Evolutionary conservation across 2,797 vertebrate genomes (phyloP).

Genomic region (Babyrousa celebensis): DNA sequence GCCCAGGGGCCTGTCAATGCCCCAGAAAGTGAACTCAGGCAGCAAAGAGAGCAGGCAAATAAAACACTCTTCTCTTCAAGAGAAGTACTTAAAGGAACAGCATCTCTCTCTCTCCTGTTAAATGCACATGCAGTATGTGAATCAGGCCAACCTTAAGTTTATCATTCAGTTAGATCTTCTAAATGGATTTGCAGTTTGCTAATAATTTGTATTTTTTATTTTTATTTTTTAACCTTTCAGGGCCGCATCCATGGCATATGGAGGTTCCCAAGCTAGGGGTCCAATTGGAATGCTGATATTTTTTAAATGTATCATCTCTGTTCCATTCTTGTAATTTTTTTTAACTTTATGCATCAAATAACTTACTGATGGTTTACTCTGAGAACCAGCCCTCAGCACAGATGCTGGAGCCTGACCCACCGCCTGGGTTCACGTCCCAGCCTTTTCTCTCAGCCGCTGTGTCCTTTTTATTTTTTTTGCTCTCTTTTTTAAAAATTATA

Average conservation of each 20-base stretch:
- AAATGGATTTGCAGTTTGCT: not conserved
- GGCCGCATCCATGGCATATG: no score
- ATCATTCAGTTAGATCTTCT: conserved; percentile 3
- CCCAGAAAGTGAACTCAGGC: not conserved
- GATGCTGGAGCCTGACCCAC: not conserved
- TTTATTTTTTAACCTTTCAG: no score
- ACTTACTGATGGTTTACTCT: not conserved
- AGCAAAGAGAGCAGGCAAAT: not conserved
- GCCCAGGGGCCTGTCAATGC: not conserved
- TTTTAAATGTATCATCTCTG: not conserved
- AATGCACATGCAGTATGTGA: not conserved
- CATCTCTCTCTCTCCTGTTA: not conserved
- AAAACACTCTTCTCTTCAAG: not conserved
- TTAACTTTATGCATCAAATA: not conserved
- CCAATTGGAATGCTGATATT: not conserved
- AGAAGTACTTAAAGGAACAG: not conserved
- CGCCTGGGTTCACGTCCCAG: not conserved
- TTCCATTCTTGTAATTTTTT: conserved; percentile 55
- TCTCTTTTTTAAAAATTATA: no score
- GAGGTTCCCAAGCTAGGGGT: no score
- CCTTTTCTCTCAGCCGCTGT: not conserved
- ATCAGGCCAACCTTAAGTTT: conserved; percentile 19
- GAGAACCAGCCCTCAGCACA: not conserved
- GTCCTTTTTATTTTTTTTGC: no score
- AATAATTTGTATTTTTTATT: not conserved